Conservation (phyloP, 2,113 vertebrate genomes). For the Scolopax mira region DNA sequence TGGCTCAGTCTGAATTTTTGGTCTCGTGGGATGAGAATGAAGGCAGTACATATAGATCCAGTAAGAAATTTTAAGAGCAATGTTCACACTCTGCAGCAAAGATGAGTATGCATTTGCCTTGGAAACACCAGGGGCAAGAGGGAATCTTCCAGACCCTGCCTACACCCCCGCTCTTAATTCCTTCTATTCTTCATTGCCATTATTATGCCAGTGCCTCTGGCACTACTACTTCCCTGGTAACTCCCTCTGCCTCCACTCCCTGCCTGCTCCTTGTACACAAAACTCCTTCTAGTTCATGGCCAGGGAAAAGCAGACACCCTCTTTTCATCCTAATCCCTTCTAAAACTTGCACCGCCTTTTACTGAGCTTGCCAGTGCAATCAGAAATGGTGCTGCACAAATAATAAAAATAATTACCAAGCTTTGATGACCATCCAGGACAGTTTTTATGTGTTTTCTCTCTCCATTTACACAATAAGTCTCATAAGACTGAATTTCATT, state of each 20-base stretch:
- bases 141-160: not conserved
- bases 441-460: conserved; percentile 11
- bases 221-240: not conserved
- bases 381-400: conserved; percentile 26
- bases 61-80: not conserved
- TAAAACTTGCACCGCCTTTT: not conserved
- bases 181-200: not conserved
- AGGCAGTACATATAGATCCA: not conserved
- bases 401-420: conserved; percentile 32
- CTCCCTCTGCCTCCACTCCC: not conserved
- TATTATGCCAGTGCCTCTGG: not conserved
- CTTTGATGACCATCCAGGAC: conserved; percentile 21
- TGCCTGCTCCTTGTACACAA: not conserved
- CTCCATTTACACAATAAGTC: not conserved
- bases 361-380: conserved; percentile 15
- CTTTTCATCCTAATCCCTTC: conserved; percentile 39
- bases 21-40: not conserved
- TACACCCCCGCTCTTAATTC: not conserved
- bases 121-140: not conserved
- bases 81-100: not conserved
- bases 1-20: not conserved
- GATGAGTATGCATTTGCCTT: not conserved
- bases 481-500: not conserved
- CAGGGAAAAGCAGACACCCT: conserved; percentile 31
- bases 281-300: not conserved